These are phyloP conservation scores for Epizoanthus stellaris DNA, from an alignment of 92 coral and sea anemone genomes.

Conservation along the genomic window DNA sequence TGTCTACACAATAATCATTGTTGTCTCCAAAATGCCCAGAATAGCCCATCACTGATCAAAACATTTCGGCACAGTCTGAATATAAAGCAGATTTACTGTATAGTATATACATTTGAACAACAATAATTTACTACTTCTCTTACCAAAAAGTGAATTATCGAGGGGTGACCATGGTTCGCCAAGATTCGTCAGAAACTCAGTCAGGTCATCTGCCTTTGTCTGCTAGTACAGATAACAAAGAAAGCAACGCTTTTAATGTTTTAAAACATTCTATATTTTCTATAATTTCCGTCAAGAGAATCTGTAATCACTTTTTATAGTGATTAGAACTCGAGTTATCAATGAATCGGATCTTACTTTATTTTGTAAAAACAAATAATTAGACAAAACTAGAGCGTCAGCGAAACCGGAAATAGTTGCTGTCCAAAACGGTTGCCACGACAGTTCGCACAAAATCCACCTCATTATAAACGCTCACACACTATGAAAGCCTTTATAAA, in stretches of 20 bases:
- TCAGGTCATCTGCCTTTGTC: conserved; percentile 74
- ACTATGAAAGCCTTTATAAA: too few species aligned
- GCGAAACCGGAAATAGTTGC: conserved; percentile 38
- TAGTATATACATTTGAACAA: neutral
- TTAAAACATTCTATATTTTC: neutral
- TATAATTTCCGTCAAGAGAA: neutral
- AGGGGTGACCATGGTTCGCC: conserved; percentile 75
- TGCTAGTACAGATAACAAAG: conserved; percentile 47
- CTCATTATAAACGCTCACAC: conserved; percentile 3
- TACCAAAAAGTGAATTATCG: conserved; percentile 52
- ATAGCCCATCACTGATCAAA: too few species aligned
- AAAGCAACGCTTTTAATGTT: neutral
- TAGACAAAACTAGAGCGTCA: neutral
- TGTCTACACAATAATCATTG: too few species aligned
- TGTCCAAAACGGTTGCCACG: conserved; percentile 4
- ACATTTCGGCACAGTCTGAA: too few species aligned
- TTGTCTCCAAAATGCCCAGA: too few species aligned
- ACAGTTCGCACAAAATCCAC: neutral
- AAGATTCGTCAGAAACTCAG: conserved; percentile 79
- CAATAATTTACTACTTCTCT: conserved; percentile 4
- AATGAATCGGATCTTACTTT: neutral
- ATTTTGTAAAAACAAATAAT: neutral
- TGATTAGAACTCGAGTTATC: neutral
- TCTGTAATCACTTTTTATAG: neutral
- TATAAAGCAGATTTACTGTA: neutral